Conservation (phyloP, 2,113 vertebrate genomes). For the Ciconia boyciana region DNA sequence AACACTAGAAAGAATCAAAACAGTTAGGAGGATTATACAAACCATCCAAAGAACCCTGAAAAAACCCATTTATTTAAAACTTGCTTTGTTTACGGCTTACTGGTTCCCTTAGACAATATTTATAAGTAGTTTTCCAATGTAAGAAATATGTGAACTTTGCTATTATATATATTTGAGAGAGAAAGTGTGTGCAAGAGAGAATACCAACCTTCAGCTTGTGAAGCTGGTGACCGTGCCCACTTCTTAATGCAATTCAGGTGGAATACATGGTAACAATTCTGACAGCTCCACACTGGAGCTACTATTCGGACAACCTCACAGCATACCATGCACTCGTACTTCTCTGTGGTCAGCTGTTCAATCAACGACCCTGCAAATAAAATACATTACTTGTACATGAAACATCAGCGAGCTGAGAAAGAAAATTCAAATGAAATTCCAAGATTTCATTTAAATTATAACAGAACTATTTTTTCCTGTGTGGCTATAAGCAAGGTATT, state of each 20-base stretch:
- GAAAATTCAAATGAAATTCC: background rate
- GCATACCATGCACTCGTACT: slow-evolving; percentile 99
- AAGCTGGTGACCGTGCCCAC: slow-evolving; percentile 94
- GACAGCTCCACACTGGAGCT: slow-evolving; percentile 95
- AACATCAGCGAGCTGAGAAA: background rate
- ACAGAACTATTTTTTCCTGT: background rate
- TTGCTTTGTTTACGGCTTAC: background rate
- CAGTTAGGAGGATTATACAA: background rate
- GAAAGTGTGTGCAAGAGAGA: background rate
- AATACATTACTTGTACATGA: background rate
- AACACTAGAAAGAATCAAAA: background rate
- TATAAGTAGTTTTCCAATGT: background rate
- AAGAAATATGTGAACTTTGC: background rate
- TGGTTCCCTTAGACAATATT: background rate
- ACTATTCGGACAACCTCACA: slow-evolving; percentile 89
- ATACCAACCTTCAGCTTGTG: slow-evolving; percentile 88
- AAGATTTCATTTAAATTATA: background rate
- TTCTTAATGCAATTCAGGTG: slow-evolving; percentile 98
- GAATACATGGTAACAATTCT: slow-evolving; percentile 96
- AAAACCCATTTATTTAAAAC: background rate
- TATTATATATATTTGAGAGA: background rate
- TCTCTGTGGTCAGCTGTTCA: slow-evolving; percentile 94
- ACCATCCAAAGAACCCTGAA: background rate
- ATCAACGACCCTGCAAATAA: slow-evolving; percentile 85
- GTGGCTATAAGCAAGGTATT: background rate